phyloP scores from a whole-genome alignment of 2,797 vertebrate genomes.

The Cossypha polioptera region DNA sequence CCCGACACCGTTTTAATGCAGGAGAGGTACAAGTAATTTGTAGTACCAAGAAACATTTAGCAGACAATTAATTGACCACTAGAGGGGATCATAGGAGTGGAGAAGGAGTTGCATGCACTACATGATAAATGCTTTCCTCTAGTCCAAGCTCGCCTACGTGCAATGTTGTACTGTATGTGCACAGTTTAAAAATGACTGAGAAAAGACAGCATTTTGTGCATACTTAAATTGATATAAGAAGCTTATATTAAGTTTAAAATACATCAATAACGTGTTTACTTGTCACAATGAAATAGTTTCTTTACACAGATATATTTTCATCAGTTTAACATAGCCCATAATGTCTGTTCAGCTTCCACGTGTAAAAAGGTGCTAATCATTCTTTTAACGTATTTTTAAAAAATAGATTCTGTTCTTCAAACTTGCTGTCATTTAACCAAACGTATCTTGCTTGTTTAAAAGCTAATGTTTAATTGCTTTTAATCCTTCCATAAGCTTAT shows the following conservation, averaged over 20 bases:
- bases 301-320: background rate
- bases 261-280: background rate
- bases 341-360: background rate
- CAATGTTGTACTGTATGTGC: background rate
- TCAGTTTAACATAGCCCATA: background rate
- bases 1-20: background rate
- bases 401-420: background rate
- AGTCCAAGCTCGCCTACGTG: background rate
- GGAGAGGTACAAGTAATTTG: background rate
- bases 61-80: slow-evolving; percentile 17
- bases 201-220: background rate
- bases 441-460: background rate
- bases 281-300: background rate
- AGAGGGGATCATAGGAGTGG: slow-evolving; percentile 38
- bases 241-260: background rate
- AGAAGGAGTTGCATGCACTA: background rate
- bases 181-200: background rate
- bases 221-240: background rate
- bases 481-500: background rate
- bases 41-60: background rate
- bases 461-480: background rate
- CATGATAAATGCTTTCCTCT: background rate
- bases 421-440: background rate
- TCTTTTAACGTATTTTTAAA: background rate
- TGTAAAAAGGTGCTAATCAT: background rate